These are phyloP conservation scores for Muscidifurax raptorellus DNA, from an alignment of 1,140 invertebrate species.

Conservation along the genomic window DNA sequence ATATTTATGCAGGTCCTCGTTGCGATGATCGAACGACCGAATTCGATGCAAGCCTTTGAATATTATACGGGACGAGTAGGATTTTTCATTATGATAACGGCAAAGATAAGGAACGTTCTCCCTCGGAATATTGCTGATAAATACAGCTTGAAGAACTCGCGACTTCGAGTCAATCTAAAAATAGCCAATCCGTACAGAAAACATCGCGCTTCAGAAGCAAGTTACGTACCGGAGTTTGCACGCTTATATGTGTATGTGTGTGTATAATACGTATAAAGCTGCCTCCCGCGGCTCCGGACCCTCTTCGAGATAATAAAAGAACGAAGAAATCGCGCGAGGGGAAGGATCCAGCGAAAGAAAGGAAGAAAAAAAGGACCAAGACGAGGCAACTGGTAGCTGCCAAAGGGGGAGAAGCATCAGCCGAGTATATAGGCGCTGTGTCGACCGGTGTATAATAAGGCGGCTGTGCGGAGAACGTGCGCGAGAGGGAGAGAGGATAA, in stretches of 20 bases:
- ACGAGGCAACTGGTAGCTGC: slow-evolving; percentile 40
- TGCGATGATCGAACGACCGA: too few relatives aligned
- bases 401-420: slow-evolving; percentile 43
- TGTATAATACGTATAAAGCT: neutral
- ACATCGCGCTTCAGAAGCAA: neutral
- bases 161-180: neutral
- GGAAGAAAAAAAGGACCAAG: slow-evolving; percentile 51
- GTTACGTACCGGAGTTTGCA: neutral
- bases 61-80: too few relatives aligned
- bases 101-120: too few relatives aligned
- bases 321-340: neutral
- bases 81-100: too few relatives aligned
- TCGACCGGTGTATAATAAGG: slow-evolving; percentile 71
- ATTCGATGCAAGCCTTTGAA: too few relatives aligned
- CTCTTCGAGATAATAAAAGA: slow-evolving; percentile 7
- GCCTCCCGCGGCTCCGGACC: neutral
- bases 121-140: too few relatives aligned
- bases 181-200: neutral
- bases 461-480: slow-evolving; percentile 53
- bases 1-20: neutral
- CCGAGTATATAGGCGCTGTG: slow-evolving; percentile 48
- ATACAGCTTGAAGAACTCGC: too few relatives aligned
- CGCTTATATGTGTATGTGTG: too few relatives aligned
- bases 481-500: slow-evolving; percentile 66
- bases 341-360: slow-evolving; percentile 41